phyloP scores from a whole-genome alignment of 2,888 invertebrate species.

The Cotesia congregata region DNA sequence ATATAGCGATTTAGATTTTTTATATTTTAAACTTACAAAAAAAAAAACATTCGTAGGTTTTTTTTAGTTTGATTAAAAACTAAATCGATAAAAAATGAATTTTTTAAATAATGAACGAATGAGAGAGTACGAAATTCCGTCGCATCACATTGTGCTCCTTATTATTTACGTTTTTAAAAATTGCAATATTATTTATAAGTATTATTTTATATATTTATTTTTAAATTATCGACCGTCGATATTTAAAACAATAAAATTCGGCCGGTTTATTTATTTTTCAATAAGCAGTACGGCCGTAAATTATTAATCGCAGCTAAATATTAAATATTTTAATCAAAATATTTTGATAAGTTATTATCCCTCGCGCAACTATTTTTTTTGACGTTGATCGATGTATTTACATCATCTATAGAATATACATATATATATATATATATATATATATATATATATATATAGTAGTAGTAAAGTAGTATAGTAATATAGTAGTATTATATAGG shows the following conservation, averaged over 20 bases:
- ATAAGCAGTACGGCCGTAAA: not conserved
- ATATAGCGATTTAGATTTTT: constrained; percentile 10
- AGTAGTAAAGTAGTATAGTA: not conserved
- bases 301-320: not conserved
- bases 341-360: not conserved
- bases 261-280: not conserved
- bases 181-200: constrained; percentile 23
- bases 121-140: constrained; percentile 32
- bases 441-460: too few relatives aligned
- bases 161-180: constrained; percentile 25
- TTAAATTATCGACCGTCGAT: not conserved
- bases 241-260: not conserved
- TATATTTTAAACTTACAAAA: not conserved
- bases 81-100: not conserved
- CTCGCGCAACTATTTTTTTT: not conserved
- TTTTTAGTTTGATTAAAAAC: not conserved
- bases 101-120: constrained; percentile 5
- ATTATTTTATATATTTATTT: constrained; percentile 1
- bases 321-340: not conserved
- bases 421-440: too few relatives aligned
- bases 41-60: too few relatives aligned
- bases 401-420: not conserved
- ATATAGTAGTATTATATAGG: not conserved
- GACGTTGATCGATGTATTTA: not conserved
- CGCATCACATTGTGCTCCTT: constrained; percentile 35